Conservation (phyloP, 2,888 invertebrate genomes). For the Branchipolynoe longqiensis region DNA sequence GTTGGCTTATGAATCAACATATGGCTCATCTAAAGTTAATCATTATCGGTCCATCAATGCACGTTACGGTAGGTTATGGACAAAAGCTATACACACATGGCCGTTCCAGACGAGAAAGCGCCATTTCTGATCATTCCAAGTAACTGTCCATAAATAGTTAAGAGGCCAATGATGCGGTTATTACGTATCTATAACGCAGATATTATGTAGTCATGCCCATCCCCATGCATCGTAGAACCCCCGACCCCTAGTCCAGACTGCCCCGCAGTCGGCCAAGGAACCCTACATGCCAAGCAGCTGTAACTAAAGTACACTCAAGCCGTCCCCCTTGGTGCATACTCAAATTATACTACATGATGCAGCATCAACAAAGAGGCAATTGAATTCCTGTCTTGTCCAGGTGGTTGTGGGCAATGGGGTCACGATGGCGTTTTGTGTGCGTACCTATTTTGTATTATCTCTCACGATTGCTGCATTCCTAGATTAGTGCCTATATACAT, state of each 20-base stretch:
- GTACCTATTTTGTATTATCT: too few relatives aligned
- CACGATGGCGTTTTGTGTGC: not conserved
- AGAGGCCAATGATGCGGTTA: not conserved
- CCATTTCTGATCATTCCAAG: not conserved
- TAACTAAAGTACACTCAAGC: not conserved
- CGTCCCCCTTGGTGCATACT: not conserved
- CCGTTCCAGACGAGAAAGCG: not conserved
- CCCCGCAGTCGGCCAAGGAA: slow-evolving; percentile 4
- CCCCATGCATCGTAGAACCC: not conserved
- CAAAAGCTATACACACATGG: not conserved
- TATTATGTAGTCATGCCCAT: too few relatives aligned
- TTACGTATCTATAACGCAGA: too few relatives aligned
- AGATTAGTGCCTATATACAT: too few relatives aligned
- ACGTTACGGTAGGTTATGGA: too few relatives aligned
- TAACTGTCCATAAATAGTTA: slow-evolving; percentile 29
- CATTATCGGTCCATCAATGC: too few relatives aligned
- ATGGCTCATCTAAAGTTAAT: too few relatives aligned
- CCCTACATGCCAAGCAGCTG: not conserved
- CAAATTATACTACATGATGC: not conserved
- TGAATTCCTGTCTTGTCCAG: not conserved
- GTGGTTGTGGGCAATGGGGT: not conserved
- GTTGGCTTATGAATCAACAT: too few relatives aligned
- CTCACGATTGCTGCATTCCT: too few relatives aligned
- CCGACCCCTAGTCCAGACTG: slow-evolving; percentile 17
- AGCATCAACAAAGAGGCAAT: not conserved